These are phyloP conservation scores for Scolopax mira DNA, from an alignment of 2,113 vertebrate genomes.

Conservation along the genomic window DNA sequence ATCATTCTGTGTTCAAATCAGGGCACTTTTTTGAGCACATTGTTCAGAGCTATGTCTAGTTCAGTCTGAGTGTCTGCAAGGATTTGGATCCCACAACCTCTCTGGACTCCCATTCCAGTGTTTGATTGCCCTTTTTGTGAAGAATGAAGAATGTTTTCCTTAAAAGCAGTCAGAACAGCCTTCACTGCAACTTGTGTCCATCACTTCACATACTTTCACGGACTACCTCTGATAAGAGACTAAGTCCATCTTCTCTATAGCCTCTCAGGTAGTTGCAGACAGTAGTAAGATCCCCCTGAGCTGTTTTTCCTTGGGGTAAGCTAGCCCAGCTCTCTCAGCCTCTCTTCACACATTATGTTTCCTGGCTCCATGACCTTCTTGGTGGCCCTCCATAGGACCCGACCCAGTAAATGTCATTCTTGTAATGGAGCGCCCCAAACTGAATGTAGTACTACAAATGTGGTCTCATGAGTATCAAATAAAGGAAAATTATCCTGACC, in stretches of 20 bases:
- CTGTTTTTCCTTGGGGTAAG: background rate
- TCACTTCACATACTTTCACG: background rate
- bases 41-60: background rate
- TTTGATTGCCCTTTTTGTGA: background rate
- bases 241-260: background rate
- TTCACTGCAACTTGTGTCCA: background rate
- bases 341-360: background rate
- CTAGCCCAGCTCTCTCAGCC: background rate
- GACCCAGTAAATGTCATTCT: background rate
- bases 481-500: background rate
- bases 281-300: background rate
- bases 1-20: background rate
- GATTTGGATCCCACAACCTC: background rate
- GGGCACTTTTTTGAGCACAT: background rate
- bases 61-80: background rate
- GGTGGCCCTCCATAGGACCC: accelerated
- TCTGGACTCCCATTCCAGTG: background rate
- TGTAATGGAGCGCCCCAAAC: background rate
- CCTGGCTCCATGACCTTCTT: background rate
- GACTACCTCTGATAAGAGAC: background rate
- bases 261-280: background rate
- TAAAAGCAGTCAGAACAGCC: background rate
- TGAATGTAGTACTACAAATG: background rate
- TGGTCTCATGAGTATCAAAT: background rate
- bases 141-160: background rate